Percentiles rank a stretch among this genome's conserved stretches.
These are phyloP conservation scores for Meriones unguiculatus DNA, from an alignment of 2,113 vertebrate species.

Conservation along the genomic window DNA sequence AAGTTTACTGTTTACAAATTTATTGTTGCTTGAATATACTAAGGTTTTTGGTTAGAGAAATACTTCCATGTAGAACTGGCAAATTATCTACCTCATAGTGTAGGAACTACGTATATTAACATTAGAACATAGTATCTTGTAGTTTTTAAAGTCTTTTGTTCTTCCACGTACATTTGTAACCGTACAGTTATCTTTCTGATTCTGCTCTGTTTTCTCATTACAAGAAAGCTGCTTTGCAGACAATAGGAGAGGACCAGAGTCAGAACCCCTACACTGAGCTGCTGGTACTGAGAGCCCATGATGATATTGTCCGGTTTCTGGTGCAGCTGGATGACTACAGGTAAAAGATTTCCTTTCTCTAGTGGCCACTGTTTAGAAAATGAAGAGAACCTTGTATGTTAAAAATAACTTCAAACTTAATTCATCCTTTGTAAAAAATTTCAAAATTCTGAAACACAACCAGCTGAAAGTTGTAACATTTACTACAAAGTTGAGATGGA, in stretches of 20 bases:
- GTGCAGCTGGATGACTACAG: conserved; percentile 96
- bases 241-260: conserved; percentile 96
- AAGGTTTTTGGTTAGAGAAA: conserved; percentile 47
- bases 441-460: not conserved
- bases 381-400: not conserved
- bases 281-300: conserved; percentile 96
- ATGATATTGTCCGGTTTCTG: conserved; percentile 97
- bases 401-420: conserved; percentile 48
- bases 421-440: conserved; percentile 31
- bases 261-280: conserved; percentile 97
- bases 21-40: conserved; percentile 51
- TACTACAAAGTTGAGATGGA: conserved; percentile 42
- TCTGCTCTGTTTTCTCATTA: conserved; percentile 32
- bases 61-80: conserved; percentile 23
- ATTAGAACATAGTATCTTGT: not conserved
- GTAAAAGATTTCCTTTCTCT: conserved; percentile 85
- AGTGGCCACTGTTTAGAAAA: conserved; percentile 12
- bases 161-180: not conserved
- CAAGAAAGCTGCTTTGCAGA: conserved; percentile 94
- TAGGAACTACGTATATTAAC: not conserved
- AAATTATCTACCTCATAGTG: not conserved
- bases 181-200: not conserved
- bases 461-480: not conserved
- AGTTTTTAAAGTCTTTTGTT: conserved; percentile 38
- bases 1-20: conserved; percentile 46